Base-by-base conservation (phyloP, 2,888 invertebrate genomes). In the Euplexia lucipara region DNA sequence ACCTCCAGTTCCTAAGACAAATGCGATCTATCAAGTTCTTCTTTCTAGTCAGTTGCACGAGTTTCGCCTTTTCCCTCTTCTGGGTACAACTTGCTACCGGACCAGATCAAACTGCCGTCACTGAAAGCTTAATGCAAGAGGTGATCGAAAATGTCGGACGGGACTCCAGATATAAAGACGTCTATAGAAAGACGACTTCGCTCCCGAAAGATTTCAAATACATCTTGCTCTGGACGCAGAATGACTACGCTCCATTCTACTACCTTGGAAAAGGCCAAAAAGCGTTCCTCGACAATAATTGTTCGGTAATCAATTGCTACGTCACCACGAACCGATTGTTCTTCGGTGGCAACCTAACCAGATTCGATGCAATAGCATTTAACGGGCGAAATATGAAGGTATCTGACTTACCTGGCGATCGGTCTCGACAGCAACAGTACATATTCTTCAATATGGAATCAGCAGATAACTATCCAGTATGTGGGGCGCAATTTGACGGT, bases 401-500 rank as follows among this genome's bases (percentile, higher is more conserved):
- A 20, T 69, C 64, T 2, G 70, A 85, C 14, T 64, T 93, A 1
- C 95, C 95, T 1, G 53, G 52, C 10, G 37, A 49, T 3, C 83
- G 95, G 35, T 87, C 89, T 0, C 70, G 78, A 0, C 83, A 87
- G 16, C 95, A 95, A 62, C 92, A 91, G 73, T 95, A 92, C 60
- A 90, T 95, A 58, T 95, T 79, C 70, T 86, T 94, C 47, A 92
- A 91, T 54, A 89, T 90, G 84, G 95, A 95, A 76, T 95, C 95
- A 0, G 82, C 93, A 0, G 90, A 91, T 1, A 91, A 94, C 68
- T 89, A 85, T 60, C 94, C 95, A 0, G 82, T 92, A 0, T 95
- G 94, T 66, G 68, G 71, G 4, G 47, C 74, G 1, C 57, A 63
- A 20, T 94, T 85, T 37, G 91, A 95, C n/a, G 82, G 85, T 6